Percentiles rank a stretch among this genome's conserved stretches.
Evolutionary conservation across 2,113 vertebrate genomes (phyloP).

Genomic region (Cephalopholis sonnerati): DNA sequence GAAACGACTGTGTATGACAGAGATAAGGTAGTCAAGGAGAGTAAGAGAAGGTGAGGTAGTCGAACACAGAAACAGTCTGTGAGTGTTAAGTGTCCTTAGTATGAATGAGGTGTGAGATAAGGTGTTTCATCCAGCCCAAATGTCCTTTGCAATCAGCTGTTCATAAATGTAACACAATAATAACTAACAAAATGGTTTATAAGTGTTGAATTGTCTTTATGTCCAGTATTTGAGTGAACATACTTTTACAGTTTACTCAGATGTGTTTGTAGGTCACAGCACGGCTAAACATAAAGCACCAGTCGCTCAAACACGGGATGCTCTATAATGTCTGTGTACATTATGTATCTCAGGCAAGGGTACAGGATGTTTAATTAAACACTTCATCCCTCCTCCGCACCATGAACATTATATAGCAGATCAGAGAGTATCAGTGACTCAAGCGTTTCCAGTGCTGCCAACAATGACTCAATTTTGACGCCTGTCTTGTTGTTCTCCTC

Average conservation of each 20-base stretch:
- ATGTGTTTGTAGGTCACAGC: slow-evolving; percentile 28
- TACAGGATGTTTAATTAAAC: slow-evolving; percentile 22
- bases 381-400: slow-evolving; percentile 15
- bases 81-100: too few relatives aligned
- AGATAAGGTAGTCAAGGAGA: too few relatives aligned
- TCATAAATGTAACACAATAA: too few relatives aligned
- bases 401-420: background rate
- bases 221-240: background rate
- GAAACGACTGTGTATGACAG: too few relatives aligned
- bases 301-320: slow-evolving; percentile 21
- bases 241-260: background rate
- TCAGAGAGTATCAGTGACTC: slow-evolving; percentile 26
- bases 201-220: too few relatives aligned
- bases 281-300: background rate
- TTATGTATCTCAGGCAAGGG: slow-evolving; percentile 14
- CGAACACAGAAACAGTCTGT: too few relatives aligned
- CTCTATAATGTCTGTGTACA: background rate
- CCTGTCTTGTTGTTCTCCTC: background rate
- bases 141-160: too few relatives aligned
- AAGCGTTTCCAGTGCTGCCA: background rate
- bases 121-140: too few relatives aligned
- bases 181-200: too few relatives aligned
- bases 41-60: too few relatives aligned
- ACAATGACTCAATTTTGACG: background rate
- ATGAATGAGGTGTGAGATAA: too few relatives aligned